These are phyloP conservation scores for Brachyistius frenatus DNA, from an alignment of 2,113 vertebrate genomes.

Conservation along the genomic window DNA sequence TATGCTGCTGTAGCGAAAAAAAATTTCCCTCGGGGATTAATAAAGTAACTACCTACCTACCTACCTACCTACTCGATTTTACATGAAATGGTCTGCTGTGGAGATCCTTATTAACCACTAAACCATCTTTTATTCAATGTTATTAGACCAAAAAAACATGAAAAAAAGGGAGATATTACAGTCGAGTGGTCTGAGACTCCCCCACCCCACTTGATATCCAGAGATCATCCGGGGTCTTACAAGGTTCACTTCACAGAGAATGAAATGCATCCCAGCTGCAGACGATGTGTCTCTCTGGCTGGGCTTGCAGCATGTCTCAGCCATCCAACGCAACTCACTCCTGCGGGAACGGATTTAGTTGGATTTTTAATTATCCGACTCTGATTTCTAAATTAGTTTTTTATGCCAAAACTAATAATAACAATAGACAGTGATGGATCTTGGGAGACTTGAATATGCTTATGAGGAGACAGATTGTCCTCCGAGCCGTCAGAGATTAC, in stretches of 20 bases:
- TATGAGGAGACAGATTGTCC: slow-evolving; percentile 66
- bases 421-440: slow-evolving; percentile 76
- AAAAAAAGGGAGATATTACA: background rate
- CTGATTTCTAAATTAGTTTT: slow-evolving; percentile 77
- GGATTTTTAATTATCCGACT: slow-evolving; percentile 80
- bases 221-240: slow-evolving; percentile 9
- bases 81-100: too few relatives aligned
- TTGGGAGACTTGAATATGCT: slow-evolving; percentile 68
- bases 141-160: background rate
- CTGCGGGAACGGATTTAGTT: slow-evolving; percentile 64
- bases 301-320: slow-evolving; percentile 30
- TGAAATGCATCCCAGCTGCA: slow-evolving; percentile 28
- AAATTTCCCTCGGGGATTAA: too few relatives aligned
- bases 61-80: too few relatives aligned
- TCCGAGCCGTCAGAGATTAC: slow-evolving; percentile 61
- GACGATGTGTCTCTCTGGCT: slow-evolving; percentile 16
- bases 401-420: slow-evolving; percentile 79
- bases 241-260: slow-evolving; percentile 23
- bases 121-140: background rate
- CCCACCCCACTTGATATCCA: background rate
- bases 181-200: background rate
- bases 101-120: background rate
- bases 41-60: too few relatives aligned
- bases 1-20: too few relatives aligned
- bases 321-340: slow-evolving; percentile 39